Percentiles rank a stretch among this genome's conserved stretches.
These are phyloP conservation scores for Xenops minutus DNA, from an alignment of 2,797 vertebrate species.

Conservation along the genomic window DNA sequence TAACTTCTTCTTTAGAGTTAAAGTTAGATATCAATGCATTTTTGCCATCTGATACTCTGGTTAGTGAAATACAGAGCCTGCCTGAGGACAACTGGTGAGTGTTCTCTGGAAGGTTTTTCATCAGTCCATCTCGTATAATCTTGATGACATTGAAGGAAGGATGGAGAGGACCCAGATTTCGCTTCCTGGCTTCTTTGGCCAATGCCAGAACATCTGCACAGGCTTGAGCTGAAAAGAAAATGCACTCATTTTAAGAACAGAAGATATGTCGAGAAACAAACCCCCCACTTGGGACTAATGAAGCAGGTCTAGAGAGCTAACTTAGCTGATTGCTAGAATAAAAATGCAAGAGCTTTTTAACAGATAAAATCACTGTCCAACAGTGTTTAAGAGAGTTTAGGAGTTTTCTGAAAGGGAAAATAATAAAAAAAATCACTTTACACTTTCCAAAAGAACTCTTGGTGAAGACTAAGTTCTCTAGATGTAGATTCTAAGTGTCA, in stretches of 20 bases:
- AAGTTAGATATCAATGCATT: constrained; percentile 91
- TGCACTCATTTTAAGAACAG: not conserved
- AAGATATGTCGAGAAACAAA: not conserved
- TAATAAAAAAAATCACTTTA: not conserved
- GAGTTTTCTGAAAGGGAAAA: not conserved
- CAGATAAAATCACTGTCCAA: not conserved
- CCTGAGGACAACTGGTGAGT: constrained; percentile 79
- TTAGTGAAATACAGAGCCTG: constrained; percentile 86
- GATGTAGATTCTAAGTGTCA: not conserved
- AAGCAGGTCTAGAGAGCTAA: not conserved
- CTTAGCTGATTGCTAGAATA: not conserved
- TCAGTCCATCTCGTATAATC: constrained; percentile 76
- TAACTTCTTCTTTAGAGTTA: constrained; percentile 88
- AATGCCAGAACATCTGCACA: constrained; percentile 80
- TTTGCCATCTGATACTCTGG: constrained; percentile 87
- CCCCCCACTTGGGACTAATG: not conserved
- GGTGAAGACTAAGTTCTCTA: not conserved
- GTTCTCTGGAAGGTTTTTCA: constrained; percentile 80
- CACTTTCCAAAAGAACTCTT: not conserved
- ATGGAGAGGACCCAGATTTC: constrained; percentile 87
- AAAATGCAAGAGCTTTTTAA: not conserved
- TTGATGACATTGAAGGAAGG: constrained; percentile 85
- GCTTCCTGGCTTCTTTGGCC: constrained; percentile 80
- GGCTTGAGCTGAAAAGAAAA: constrained; percentile 77
- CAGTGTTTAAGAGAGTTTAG: not conserved